Evolutionary conservation across 2,113 vertebrate genomes (phyloP).

Genomic region (Gopherus flavomarginatus): DNA sequence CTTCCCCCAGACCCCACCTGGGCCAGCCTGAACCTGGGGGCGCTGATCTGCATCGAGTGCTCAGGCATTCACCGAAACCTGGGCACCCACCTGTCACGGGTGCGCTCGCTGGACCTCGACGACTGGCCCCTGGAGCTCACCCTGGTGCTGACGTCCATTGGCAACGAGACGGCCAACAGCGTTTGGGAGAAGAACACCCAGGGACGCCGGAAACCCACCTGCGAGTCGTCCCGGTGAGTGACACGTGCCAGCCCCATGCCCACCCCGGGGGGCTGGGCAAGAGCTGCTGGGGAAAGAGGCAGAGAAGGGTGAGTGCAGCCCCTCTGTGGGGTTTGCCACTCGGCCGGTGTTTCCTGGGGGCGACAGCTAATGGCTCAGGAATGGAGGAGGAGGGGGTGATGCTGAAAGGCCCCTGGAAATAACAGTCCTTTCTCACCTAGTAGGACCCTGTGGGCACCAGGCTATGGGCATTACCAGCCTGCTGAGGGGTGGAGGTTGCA

Average conservation of each 20-base stretch:
- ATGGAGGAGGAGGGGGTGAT: no score
- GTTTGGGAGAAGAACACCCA: constrained; percentile 93
- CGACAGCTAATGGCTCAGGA: no score
- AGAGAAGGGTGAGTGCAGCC: no score
- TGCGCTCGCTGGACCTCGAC: constrained; percentile 95
- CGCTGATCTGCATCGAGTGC: constrained; percentile 97
- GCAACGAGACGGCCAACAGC: constrained; percentile 92
- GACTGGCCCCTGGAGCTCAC: constrained; percentile 96
- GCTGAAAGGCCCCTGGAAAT: background rate
- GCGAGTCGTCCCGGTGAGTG: constrained; percentile 86
- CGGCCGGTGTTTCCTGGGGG: no score
- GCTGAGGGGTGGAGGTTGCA: no score
- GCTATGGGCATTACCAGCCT: background rate
- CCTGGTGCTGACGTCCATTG: constrained; percentile 92
- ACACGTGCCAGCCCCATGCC: background rate
- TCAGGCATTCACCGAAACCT: constrained; percentile 96
- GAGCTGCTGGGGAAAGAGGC: no score
- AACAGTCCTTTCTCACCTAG: background rate
- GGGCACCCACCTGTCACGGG: constrained; percentile 94
- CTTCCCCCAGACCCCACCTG: constrained; percentile 88
- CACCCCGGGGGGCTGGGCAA: no score
- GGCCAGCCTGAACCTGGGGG: constrained; percentile 95
- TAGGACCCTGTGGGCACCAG: background rate
- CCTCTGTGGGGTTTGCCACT: no score
- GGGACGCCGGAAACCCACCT: constrained; percentile 89